These are phyloP conservation scores for Solea senegalensis DNA, from an alignment of 2,113 vertebrate genomes.

Conservation along the genomic window DNA sequence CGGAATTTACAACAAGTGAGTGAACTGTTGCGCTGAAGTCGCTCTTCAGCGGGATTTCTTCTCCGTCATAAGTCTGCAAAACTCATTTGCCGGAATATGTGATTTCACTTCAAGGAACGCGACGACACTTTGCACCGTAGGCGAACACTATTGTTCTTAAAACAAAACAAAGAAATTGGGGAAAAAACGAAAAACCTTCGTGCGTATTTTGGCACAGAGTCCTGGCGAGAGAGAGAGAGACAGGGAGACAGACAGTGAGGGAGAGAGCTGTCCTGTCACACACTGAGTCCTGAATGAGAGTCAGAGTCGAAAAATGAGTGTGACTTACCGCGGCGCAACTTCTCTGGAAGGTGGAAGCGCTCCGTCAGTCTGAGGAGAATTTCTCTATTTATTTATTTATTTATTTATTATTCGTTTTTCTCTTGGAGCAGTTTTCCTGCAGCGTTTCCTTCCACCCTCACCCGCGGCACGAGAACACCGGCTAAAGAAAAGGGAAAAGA, in stretches of 20 bases:
- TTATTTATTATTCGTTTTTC: not conserved
- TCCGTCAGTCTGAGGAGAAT: conserved; percentile 3
- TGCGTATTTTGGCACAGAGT: not conserved
- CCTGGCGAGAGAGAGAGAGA: not conserved
- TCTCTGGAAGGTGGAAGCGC: not conserved
- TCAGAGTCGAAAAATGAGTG: conserved; percentile 27
- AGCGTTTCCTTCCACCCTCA: conserved; percentile 27
- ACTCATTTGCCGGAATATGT: conserved; percentile 28
- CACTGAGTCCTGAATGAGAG: conserved; percentile 26
- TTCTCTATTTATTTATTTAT: not conserved
- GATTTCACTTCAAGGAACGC: not conserved
- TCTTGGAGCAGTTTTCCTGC: conserved; percentile 37
- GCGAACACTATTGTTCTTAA: not conserved
- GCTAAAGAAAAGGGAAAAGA: too few species aligned
- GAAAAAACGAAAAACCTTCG: not conserved
- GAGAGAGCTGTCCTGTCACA: not conserved
- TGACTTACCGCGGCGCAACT: conserved; percentile 23
- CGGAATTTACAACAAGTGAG: conserved; percentile 80
- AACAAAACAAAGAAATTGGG: not conserved
- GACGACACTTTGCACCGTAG: not conserved
- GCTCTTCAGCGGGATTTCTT: conserved; percentile 31
- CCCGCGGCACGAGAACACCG: conserved; percentile 10
- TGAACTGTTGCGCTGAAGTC: conserved; percentile 80
- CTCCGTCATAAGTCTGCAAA: conserved; percentile 32
- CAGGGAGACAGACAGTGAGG: too few species aligned